phyloP scores from a whole-genome alignment of 2,797 vertebrate genomes.

The Fistularia tabacaria region DNA sequence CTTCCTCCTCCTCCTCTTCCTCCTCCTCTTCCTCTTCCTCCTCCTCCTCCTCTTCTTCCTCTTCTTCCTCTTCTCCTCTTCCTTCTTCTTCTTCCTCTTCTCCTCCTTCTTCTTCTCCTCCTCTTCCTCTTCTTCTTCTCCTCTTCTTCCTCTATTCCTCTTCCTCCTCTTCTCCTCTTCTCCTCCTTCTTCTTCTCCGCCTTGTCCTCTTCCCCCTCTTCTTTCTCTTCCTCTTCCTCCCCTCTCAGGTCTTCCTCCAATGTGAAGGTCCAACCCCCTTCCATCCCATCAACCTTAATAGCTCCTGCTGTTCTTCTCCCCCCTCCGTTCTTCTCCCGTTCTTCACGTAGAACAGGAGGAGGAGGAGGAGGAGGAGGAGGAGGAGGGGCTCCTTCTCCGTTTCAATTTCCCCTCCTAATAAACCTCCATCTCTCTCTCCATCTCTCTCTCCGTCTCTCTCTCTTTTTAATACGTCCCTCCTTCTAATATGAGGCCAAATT shows the following conservation, averaged over 20 bases:
- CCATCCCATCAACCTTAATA: too few relatives aligned
- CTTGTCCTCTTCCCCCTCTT: too few relatives aligned
- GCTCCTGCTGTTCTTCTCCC: too few relatives aligned
- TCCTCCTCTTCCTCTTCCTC: not conserved
- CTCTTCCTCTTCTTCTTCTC: too few relatives aligned
- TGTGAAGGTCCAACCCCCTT: not conserved
- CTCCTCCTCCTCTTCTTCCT: not conserved
- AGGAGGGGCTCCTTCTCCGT: slow-evolving; percentile 45
- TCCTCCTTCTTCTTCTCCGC: too few relatives aligned
- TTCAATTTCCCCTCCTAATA: slow-evolving; percentile 69
- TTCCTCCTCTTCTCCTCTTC: too few relatives aligned
- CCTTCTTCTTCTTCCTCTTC: too few relatives aligned
- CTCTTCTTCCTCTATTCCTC: too few relatives aligned
- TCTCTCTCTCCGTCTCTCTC: too few relatives aligned
- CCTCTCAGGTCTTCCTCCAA: slow-evolving; percentile 60
- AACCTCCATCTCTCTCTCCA: slow-evolving; percentile 55
- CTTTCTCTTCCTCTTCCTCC: not conserved
- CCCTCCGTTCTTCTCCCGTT: slow-evolving; percentile 1
- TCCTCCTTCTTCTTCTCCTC: too few relatives aligned
- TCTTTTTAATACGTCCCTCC: slow-evolving; percentile 22
- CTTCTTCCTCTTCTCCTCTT: slow-evolving; percentile 21
- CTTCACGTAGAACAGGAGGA: slow-evolving; percentile 40
- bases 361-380: slow-evolving; percentile 59
- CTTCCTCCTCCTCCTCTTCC: slow-evolving; percentile 42
- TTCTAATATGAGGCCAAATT: slow-evolving; percentile 73